Conservation (phyloP, 1,140 invertebrate species). For the Temnothorax longispinosus region DNA sequence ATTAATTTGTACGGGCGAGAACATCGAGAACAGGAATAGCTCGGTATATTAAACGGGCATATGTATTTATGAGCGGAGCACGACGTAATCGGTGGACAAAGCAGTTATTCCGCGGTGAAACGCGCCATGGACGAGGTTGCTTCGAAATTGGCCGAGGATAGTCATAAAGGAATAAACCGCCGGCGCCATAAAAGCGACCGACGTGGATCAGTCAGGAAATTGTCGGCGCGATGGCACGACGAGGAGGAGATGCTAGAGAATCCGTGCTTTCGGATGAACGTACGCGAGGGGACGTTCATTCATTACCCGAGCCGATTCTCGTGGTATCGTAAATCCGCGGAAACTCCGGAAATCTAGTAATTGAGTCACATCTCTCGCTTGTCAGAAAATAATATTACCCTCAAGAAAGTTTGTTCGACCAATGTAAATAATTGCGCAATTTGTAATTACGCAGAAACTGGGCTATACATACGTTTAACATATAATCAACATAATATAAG, state of each 20-base stretch:
- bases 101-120: conserved; percentile 49
- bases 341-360: conserved; percentile 59
- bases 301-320: conserved; percentile 62
- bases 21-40: conserved; percentile 21
- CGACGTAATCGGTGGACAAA: conserved; percentile 58
- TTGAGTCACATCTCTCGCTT: conserved; percentile 43
- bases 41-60: conserved; percentile 42
- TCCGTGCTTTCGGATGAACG: conserved; percentile 16
- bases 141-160: conserved; percentile 58
- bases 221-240: conserved; percentile 28
- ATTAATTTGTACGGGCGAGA: conserved; percentile 52
- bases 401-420: conserved; percentile 14
- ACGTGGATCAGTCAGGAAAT: conserved; percentile 61
- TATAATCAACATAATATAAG: background rate
- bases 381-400: conserved; percentile 18
- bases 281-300: conserved; percentile 57
- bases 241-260: conserved; percentile 2
- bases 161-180: conserved; percentile 72
- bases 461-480: background rate
- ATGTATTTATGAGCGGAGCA: conserved; percentile 44
- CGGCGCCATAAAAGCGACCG: conserved; percentile 65
- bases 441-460: conserved; percentile 17
- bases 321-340: conserved; percentile 67
- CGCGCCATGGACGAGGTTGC: conserved; percentile 28
- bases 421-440: conserved; percentile 41